A percentile compares a stretch with the other conserved stretches of the same genome.
Conservation (phyloP, 2,113 vertebrate species). For the Antigone vipio region DNA sequence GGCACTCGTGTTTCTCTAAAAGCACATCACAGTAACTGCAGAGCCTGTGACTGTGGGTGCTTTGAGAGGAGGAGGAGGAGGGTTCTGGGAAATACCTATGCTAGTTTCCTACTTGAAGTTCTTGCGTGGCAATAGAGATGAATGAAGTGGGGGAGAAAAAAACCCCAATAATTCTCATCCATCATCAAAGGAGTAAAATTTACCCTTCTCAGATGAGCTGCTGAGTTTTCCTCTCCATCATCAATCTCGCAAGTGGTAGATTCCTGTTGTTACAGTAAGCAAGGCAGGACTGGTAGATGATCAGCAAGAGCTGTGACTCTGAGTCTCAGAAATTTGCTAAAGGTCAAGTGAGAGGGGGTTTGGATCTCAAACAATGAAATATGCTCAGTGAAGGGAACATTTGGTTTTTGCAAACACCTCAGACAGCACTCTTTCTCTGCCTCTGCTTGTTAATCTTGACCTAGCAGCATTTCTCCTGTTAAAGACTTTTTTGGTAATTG, state of each 20-base stretch:
- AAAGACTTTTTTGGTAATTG: not conserved
- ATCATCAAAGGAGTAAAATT: not conserved
- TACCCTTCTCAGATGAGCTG: conserved; percentile 5
- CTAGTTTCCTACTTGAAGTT: not conserved
- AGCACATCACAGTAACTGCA: not conserved
- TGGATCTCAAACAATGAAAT: not conserved
- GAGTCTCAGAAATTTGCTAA: conserved; percentile 12
- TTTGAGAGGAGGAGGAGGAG: not conserved
- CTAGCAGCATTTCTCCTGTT: not conserved
- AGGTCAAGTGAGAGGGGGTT: conserved; percentile 36
- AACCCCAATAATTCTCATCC: conserved; percentile 27
- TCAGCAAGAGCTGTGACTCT: conserved; percentile 23
- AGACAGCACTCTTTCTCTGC: not conserved
- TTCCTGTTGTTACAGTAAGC: not conserved
- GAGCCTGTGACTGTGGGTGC: not conserved
- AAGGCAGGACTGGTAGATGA: not conserved
- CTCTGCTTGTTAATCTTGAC: conserved; percentile 35
- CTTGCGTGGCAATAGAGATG: conserved; percentile 27
- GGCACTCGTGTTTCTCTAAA: not conserved
- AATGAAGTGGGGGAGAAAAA: not conserved
- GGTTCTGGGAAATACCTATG: not conserved
- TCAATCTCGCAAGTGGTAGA: conserved; percentile 20
- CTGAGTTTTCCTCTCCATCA: not conserved
- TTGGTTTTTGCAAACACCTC: conserved; percentile 5
- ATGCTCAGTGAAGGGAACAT: not conserved